Conservation (phyloP, 2,888 invertebrate species). For the Cataglyphis cursor region DNA sequence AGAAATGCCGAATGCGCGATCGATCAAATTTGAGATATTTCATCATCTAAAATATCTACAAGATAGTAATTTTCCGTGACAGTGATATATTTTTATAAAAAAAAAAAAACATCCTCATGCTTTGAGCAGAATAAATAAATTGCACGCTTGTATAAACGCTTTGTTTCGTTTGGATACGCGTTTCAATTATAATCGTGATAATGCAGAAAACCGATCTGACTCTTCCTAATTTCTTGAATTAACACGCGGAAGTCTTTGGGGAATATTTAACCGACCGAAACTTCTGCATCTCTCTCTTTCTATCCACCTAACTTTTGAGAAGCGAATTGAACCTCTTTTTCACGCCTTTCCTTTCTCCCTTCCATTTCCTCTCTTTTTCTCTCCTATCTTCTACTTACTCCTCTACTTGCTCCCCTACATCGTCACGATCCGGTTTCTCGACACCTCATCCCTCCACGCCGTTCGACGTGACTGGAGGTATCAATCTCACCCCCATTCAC, state of each 20-base stretch:
- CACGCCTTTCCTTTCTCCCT: conserved; percentile 53
- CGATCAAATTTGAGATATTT: neutral
- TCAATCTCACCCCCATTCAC: conserved; percentile 84
- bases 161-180: neutral
- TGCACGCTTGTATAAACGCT: neutral
- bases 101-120: neutral
- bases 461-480: conserved; percentile 83
- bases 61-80: neutral
- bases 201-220: conserved; percentile 68
- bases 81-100: neutral
- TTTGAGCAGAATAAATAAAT: conserved; percentile 6
- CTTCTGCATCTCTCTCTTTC: conserved; percentile 72
- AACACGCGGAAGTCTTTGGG: conserved; percentile 72
- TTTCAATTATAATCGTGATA: conserved; percentile 73
- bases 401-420: conserved; percentile 64
- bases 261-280: conserved; percentile 78
- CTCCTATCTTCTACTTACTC: conserved; percentile 53
- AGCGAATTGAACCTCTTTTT: conserved; percentile 42
- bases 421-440: conserved; percentile 82
- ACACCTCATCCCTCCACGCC: conserved; percentile 80
- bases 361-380: conserved; percentile 48
- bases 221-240: conserved; percentile 76
- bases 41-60: neutral
- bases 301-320: conserved; percentile 17
- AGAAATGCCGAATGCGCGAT: neutral